These are phyloP conservation scores for Cheilosia impressa DNA, from an alignment of 2,888 invertebrate genomes.

Conservation along the genomic window DNA sequence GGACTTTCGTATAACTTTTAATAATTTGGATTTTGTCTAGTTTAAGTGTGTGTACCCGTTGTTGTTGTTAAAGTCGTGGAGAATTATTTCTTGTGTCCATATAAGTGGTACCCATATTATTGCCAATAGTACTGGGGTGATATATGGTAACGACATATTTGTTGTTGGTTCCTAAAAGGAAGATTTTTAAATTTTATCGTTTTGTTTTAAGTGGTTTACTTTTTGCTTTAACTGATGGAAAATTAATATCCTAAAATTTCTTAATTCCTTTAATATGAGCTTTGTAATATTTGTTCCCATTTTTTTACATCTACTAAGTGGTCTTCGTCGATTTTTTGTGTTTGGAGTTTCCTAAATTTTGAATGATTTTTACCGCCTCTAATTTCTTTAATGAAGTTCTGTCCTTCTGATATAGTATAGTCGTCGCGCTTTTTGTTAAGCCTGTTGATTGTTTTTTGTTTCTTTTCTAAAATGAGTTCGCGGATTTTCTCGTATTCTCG, in stretches of 20 bases:
- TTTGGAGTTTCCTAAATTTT: no score
- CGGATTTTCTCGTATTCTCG: conserved; percentile 61
- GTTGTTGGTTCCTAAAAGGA: no score
- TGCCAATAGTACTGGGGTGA: neutral
- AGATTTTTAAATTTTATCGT: no score
- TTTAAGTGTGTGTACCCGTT: conserved; percentile 5
- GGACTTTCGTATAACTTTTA: conserved; percentile 12
- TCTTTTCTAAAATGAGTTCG: conserved; percentile 47
- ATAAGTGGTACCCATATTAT: conserved; percentile 1
- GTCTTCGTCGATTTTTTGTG: no score
- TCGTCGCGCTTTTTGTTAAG: conserved; percentile 33
- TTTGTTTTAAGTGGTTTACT: no score
- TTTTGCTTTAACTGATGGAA: no score
- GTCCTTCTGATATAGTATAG: conserved; percentile 14
- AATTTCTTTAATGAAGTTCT: conserved; percentile 25
- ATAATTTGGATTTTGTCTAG: neutral
- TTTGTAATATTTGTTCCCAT: conserved; percentile 60
- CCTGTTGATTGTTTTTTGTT: conserved; percentile 53
- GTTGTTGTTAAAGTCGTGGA: conserved; percentile 15
- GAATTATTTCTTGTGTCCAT: neutral
- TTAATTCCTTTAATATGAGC: conserved; percentile 63
- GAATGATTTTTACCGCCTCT: conserved; percentile 38
- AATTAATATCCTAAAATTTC: conserved; percentile 55
- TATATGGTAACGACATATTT: no score
- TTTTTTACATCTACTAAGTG: no score